phyloP scores from a whole-genome alignment of 2,113 vertebrate genomes.

The Indicator indicator region DNA sequence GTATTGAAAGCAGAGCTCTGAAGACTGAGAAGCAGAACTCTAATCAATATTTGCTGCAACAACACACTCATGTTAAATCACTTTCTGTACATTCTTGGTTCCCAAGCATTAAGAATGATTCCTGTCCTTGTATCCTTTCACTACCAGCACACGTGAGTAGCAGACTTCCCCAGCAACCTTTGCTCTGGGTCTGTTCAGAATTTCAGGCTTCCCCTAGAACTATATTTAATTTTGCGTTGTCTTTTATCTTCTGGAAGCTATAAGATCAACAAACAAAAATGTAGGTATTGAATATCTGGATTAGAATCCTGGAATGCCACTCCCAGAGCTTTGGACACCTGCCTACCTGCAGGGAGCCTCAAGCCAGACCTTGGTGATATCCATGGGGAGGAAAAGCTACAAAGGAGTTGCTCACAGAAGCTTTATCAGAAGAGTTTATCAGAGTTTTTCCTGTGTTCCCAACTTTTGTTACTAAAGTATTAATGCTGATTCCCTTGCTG shows the following conservation, averaged over 20 bases:
- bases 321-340: not conserved
- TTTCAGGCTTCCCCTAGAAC: not conserved
- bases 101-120: fast-evolving
- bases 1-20: not conserved
- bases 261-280: not conserved
- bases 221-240: not conserved
- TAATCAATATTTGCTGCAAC: not conserved
- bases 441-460: not conserved
- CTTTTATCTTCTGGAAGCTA: not conserved
- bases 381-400: not conserved
- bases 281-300: fast-evolving
- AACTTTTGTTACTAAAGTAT: not conserved
- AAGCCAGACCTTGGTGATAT: not conserved
- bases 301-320: not conserved
- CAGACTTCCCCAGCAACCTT: fast-evolving
- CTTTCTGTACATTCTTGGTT: not conserved
- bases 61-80: fast-evolving
- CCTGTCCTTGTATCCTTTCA: not conserved
- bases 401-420: not conserved
- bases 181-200: not conserved
- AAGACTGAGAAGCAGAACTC: not conserved
- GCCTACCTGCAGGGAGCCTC: fast-evolving
- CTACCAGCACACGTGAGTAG: not conserved
- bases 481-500: not conserved
- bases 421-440: not conserved